Conservation (phyloP, 2,888 invertebrate species). For the Arrhopalites spinosus region DNA sequence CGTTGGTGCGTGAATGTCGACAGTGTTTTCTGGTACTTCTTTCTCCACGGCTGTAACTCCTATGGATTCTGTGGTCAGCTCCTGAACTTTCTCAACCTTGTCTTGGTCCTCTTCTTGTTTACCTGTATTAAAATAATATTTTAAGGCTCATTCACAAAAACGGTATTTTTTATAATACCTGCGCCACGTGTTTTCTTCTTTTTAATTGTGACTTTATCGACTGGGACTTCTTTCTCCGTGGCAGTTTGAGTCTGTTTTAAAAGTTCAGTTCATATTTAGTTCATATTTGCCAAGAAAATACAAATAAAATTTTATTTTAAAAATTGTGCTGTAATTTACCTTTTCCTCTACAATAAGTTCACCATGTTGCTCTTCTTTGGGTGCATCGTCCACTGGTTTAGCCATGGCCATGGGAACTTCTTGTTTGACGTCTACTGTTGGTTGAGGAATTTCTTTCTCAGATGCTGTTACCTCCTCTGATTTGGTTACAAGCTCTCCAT, state of each 20-base stretch:
- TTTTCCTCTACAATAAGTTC: neutral
- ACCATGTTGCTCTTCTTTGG: slow-evolving; percentile 55
- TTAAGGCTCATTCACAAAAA: no score
- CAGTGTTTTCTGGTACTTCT: slow-evolving; percentile 34
- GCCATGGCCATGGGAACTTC: slow-evolving; percentile 17
- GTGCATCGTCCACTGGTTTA: slow-evolving; percentile 37
- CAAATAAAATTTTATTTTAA: no score
- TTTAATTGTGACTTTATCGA: slow-evolving; percentile 22
- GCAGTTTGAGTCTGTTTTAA: neutral
- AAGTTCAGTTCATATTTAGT: no score
- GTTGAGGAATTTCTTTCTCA: slow-evolving; percentile 29
- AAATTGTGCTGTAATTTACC: no score
- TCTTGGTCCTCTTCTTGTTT: slow-evolving; percentile 27
- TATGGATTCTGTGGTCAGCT: slow-evolving; percentile 26
- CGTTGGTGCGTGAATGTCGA: neutral
- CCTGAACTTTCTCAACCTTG: slow-evolving; percentile 1
- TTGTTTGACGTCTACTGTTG: slow-evolving; percentile 18
- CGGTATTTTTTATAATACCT: no score
- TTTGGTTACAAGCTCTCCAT: slow-evolving; percentile 13
- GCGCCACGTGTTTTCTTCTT: slow-evolving; percentile 34
- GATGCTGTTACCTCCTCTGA: slow-evolving; percentile 6
- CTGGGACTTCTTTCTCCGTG: slow-evolving; percentile 27
- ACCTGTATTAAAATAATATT: slow-evolving; percentile 21
- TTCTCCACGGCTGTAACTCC: slow-evolving; percentile 32
- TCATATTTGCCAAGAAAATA: no score